phyloP scores from a whole-genome alignment of 2,888 invertebrate genomes.

The Calameuta pallipes region DNA sequence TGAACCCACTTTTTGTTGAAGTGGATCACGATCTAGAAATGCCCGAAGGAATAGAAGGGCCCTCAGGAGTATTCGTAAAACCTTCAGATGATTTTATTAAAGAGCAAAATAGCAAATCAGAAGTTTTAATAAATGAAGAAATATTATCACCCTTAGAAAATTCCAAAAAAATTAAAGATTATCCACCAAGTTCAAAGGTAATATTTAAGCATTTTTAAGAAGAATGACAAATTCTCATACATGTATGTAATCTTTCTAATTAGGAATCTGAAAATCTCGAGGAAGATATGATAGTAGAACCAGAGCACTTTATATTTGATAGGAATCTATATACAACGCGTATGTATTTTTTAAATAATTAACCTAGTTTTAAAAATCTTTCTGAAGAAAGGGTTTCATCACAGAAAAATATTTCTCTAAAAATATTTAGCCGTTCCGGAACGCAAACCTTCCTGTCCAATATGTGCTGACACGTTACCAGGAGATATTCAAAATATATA shows the following conservation, averaged over 20 bases:
- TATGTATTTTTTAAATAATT: neutral
- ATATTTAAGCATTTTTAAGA: neutral
- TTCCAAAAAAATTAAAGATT: neutral
- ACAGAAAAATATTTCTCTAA: neutral
- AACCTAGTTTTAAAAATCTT: neutral
- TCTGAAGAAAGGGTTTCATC: neutral
- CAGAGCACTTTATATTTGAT: neutral
- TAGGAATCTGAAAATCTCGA: neutral
- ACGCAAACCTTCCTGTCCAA: constrained; percentile 41
- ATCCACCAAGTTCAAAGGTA: neutral
- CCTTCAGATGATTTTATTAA: constrained; percentile 30
- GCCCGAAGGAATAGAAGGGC: constrained; percentile 59
- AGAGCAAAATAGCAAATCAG: neutral
- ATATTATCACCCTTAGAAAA: neutral
- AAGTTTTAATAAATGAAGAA: neutral
- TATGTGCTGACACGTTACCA: constrained; percentile 50
- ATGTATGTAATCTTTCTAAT: neutral
- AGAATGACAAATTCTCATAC: neutral
- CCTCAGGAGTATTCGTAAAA: constrained; percentile 53
- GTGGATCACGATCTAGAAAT: constrained; percentile 56
- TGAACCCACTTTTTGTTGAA: constrained; percentile 50
- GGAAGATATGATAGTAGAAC: neutral
- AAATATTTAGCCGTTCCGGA: neutral
- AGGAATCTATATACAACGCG: neutral
- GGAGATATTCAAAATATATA: constrained; percentile 46